Evolutionary conservation across 2,888 invertebrate genomes (phyloP), one percentile per base, ranked within the genome.

Genomic region (Ormyrus pomaceus): DNA sequence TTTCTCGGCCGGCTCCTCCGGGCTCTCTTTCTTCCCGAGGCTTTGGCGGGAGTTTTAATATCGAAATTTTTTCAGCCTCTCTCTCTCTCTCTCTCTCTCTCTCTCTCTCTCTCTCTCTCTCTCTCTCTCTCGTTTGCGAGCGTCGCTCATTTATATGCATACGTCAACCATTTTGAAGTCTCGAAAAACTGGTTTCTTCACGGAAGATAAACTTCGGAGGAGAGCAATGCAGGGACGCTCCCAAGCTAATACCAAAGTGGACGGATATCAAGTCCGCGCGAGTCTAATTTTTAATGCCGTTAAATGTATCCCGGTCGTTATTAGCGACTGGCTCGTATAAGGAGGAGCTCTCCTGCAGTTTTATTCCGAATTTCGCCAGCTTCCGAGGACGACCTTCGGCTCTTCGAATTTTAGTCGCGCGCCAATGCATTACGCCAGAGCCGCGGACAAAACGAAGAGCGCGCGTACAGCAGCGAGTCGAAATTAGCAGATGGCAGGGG

Each of bases 141-240:
- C 5, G 48, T n/a, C 48, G 8, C 11, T 46, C 48, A 64, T 11
- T 48, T 34, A n/a, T 58, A 59, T 19, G 64, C 56, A 48, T 69
- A 50, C 56, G 68, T 69, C 73, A 59, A 74, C 58, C 73, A 64
- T 69, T 79, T 79, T 74, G 69, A 79, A 79, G 79, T 79, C 74
- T 69, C 74, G 62, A 61, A 73, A 69, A 79, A 79, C 74, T 50
- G 79, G 79, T 79, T 79, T 69, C 73, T 74, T 74, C 72, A 69
- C 69, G 73, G 79, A 79, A 79, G 79, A 74, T 74, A 74, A 79
- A 79, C 74, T 74, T 79, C 69, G 56, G 19, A 34, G 34, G 34
- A 51, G 78, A 53, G 78, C 58, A 71, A 59, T 59, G 65, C 66
- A 65, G 45, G 50, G 50, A 45, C 56, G 51, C 19, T 19, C 19